Conservation (phyloP, 2,113 vertebrate genomes). For the Burhinus oedicnemus region DNA sequence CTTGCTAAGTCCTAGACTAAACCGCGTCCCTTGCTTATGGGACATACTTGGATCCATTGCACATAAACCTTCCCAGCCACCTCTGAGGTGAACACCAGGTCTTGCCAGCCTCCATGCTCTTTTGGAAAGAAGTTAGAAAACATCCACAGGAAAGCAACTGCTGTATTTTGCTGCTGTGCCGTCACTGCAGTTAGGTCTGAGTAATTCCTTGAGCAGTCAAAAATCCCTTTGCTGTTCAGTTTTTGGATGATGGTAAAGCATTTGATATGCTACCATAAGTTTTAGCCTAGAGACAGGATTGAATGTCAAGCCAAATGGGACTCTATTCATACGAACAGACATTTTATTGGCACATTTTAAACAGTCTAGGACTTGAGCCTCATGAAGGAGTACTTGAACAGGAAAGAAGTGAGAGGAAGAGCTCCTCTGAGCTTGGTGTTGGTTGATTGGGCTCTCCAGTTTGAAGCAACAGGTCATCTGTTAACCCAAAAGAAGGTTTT, state of each 20-base stretch:
- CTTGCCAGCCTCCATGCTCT: neutral
- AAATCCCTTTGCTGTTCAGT: neutral
- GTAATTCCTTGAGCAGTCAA: neutral
- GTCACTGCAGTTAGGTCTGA: neutral
- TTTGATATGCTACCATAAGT: neutral
- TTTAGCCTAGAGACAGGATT: neutral
- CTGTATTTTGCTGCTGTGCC: neutral
- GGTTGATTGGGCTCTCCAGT: neutral
- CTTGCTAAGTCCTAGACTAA: neutral
- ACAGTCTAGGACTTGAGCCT: neutral
- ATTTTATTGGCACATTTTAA: neutral
- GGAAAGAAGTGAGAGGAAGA: neutral
- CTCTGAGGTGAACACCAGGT: neutral
- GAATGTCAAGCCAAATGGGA: neutral
- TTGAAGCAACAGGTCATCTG: neutral
- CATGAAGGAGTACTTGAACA: neutral
- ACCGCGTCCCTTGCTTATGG: neutral
- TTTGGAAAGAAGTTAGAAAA: neutral
- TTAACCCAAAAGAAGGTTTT: neutral
- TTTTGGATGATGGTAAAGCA: neutral
- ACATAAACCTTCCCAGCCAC: neutral
- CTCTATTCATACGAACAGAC: neutral
- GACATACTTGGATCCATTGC: accelerated
- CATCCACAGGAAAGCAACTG: neutral
- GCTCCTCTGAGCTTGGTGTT: neutral